These are phyloP conservation scores for Cremastinae sp. DNA, from an alignment of 2,888 invertebrate genomes.

Conservation along the genomic window DNA sequence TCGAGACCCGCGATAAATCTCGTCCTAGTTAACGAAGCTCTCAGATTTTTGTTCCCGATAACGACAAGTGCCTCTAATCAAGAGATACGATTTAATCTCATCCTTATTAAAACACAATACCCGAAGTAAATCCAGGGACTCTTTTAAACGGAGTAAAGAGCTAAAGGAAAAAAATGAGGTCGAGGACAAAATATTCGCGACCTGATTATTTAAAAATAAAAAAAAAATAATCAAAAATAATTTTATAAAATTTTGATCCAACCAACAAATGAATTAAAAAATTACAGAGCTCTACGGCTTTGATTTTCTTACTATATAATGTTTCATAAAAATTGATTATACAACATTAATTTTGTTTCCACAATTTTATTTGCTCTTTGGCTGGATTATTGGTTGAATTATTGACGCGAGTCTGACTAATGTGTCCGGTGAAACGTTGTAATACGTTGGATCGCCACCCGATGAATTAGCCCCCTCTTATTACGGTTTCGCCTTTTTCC, in stretches of 20 bases:
- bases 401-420: conserved; percentile 36
- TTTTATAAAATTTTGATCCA: too few relatives aligned
- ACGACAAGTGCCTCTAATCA: conserved; percentile 22
- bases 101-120: too few relatives aligned
- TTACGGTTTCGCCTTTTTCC: conserved; percentile 70
- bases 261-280: too few relatives aligned
- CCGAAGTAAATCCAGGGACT: too few relatives aligned
- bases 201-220: too few relatives aligned
- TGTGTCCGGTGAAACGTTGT: conserved; percentile 28
- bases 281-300: too few relatives aligned
- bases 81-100: conserved; percentile 20
- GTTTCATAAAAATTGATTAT: too few relatives aligned
- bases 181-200: too few relatives aligned
- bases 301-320: too few relatives aligned
- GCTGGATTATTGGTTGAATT: conserved; percentile 24
- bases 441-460: conserved; percentile 69
- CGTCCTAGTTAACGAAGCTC: conserved; percentile 29
- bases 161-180: too few relatives aligned
- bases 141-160: too few relatives aligned
- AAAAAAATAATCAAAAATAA: too few relatives aligned
- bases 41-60: conserved; percentile 35
- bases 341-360: neutral
- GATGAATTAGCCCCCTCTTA: conserved; percentile 73
- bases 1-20: conserved; percentile 9
- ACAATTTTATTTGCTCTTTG: conserved; percentile 2